Base-by-base conservation (phyloP, 2,888 invertebrate genomes). In the Caenorhabditis macrosperma region DNA sequence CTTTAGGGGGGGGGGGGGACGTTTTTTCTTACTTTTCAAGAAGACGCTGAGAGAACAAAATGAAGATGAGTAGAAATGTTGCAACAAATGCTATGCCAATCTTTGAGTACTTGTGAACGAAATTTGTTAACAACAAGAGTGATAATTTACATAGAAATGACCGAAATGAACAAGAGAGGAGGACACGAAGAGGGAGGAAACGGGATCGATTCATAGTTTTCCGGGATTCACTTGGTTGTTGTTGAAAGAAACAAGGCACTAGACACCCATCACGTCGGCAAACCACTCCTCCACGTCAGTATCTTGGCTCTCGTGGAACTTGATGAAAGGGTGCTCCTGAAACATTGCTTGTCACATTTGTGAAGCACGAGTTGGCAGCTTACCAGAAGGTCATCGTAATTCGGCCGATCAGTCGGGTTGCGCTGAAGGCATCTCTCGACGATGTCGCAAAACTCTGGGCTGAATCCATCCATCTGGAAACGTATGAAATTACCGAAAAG, bases 311-410 rank as follows among this genome's bases (percentile, higher is more conserved):
- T 78, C 64, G 38, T 75, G 74, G 15, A 20, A 22, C 10, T n/a
- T 0, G 22, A 79, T 33, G 60, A 79, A 79, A 9, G 64, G 59
- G 17, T 78, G 78, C 28, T 57, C 26, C 69, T 68, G 59, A 6
- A 66, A 66, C n/a, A n/a, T n/a, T 12, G 15, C 6, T 44, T 15
- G 5, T 24, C n/a, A 7, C n/a, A 15, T 9, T 4, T 7, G 15
- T 52, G 26, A 22, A n/a, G 4, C 4, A 17, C n/a, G 15, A 20
- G 12, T 15, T 7, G 30, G 17, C 2, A 9, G 54, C 78, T 52
- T 55, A 89, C 88, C 82, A 88, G 59, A n/a, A 90, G 79, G 38
- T 85, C 74, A 17, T 74, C 38, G 78, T 88, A 90, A 41, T 89
- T 88, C 6, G 90, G 88, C 20, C 90, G 82, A 15, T 72, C 50